Evolutionary conservation across 2,113 vertebrate species (phyloP).

Genomic region (Cephalopterus ornatus): DNA sequence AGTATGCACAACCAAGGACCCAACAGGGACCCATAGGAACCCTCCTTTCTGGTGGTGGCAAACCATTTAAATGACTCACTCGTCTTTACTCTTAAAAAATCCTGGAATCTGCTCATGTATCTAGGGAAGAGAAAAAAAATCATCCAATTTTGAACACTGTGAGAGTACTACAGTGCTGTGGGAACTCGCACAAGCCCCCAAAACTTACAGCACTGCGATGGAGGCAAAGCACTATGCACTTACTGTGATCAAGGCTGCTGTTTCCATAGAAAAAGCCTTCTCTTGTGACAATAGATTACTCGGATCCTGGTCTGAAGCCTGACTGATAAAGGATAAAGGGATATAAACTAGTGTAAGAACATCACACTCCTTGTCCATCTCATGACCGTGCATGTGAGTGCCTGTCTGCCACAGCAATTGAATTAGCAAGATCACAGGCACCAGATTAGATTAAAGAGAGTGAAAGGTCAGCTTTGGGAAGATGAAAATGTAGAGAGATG

Average conservation of each 20-base stretch:
- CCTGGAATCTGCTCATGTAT: not conserved
- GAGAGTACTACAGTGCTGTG: not conserved
- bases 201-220: not conserved
- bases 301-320: not conserved
- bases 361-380: not conserved
- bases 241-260: not conserved
- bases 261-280: not conserved
- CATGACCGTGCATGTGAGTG: not conserved
- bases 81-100: not conserved
- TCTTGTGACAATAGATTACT: not conserved
- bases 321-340: not conserved
- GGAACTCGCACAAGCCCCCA: not conserved
- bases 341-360: not conserved
- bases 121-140: not conserved
- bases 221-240: not conserved
- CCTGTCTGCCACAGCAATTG: not conserved
- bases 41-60: not conserved
- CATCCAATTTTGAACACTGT: not conserved
- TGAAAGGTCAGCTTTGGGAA: not conserved
- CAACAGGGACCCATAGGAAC: not conserved
- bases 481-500: not conserved
- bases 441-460: not conserved
- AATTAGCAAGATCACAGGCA: not conserved
- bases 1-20: not conserved
- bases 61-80: not conserved